Evolutionary conservation across 2,888 invertebrate species (phyloP), one percentile per base, ranked within the genome.

Genomic region (Lottia scabra): DNA sequence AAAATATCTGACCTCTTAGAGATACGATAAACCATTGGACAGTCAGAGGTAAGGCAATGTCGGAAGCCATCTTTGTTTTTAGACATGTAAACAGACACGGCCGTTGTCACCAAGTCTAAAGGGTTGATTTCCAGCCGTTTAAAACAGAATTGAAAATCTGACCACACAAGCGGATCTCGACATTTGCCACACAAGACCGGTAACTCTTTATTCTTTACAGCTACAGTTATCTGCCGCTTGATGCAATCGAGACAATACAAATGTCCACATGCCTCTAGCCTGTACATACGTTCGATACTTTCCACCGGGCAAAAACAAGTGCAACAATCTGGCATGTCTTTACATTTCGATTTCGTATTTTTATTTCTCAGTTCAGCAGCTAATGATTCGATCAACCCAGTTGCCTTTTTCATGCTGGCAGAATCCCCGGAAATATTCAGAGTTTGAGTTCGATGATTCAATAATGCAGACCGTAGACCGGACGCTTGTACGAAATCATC

Each of bases 21-120:
- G 1, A 83, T 77, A n/a, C 78, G 74, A 68, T 87, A 87, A 8
- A 87, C 77, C 70, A 80, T 81, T 12, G 78, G 75, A 67, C 87
- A 87, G 70, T 87, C 82, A 0, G 87, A 83, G 1, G 87, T 85
- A n/a, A 78, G 56, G 71, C 87, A 87, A 74, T 79, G 86, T 8
- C 72, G 78, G 73, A 75, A 84, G n/a, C 72, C 67, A 38, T 78
- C 67, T 8, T 68, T 63, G n/a, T 85, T 81, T 63, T 65, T 68
- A 13, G 62, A 38, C 5, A 85, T 80, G 72, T 81, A 85, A 13
- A 73, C 67, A 16, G 76, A 72, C 2, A 85, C 65, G 13, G 87
- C 76, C 15, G 82, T 75, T 48, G 67, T 74, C 0, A 80, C 64
- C 23, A 80, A 67, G 19, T 68, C 67, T 56, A 23, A 19, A 56